A percentile compares a stretch with the other conserved stretches of the same genome.
phyloP scores from a whole-genome alignment of 2,888 invertebrate genomes.

The Oegoconia quadripuncta region DNA sequence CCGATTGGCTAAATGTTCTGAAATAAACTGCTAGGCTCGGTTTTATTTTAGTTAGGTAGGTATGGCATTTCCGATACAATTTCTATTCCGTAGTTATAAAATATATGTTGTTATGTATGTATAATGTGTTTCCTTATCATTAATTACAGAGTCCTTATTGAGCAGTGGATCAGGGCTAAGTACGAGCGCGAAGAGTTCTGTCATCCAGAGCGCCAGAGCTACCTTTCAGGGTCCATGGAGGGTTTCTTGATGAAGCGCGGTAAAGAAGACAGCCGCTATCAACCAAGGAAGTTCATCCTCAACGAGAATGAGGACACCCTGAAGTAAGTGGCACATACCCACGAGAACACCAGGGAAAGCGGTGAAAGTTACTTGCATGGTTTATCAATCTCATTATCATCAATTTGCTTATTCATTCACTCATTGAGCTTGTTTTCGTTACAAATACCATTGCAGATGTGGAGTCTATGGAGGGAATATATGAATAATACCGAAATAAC shows the following conservation, averaged over 20 bases:
- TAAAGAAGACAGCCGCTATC: constrained; percentile 91
- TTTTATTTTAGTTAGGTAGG: no score
- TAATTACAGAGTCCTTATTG: constrained; percentile 87
- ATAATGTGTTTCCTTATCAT: no score
- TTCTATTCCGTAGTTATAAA: no score
- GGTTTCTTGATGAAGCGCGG: constrained; percentile 93
- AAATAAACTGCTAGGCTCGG: no score
- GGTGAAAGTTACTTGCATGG: constrained; percentile 2
- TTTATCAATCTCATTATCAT: constrained; percentile 8
- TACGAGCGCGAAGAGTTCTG: constrained; percentile 94
- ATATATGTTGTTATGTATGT: no score
- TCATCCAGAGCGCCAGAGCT: constrained; percentile 87
- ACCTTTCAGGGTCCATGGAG: constrained; percentile 89
- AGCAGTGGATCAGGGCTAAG: constrained; percentile 95
- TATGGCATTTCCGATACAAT: no score
- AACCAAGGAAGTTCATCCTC: constrained; percentile 90
- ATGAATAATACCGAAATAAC: no score
- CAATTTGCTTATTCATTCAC: constrained; percentile 7
- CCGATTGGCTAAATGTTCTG: no score
- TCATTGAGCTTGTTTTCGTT: constrained; percentile 8
- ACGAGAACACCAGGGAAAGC: no score
- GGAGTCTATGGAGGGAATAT: no score
- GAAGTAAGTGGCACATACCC: constrained; percentile 79
- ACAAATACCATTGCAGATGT: constrained; percentile 1
- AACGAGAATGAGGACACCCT: constrained; percentile 89